Percentiles rank a stretch among this genome's conserved stretches.
These are phyloP conservation scores for Gorsachius magnificus DNA, from an alignment of 2,797 vertebrate genomes.

Conservation along the genomic window DNA sequence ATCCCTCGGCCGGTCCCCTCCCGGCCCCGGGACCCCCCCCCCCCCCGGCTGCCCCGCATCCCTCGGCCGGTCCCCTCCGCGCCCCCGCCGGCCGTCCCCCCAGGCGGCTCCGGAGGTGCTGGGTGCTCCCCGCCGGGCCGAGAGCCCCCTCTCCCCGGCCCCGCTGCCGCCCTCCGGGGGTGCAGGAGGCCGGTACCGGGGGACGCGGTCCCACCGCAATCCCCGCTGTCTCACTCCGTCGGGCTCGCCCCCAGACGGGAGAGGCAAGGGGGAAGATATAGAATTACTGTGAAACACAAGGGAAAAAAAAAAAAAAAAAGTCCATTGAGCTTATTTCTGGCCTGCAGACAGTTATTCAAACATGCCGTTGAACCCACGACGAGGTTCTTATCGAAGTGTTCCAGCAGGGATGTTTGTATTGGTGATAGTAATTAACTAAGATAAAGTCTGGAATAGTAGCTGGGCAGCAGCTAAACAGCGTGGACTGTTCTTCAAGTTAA, in stretches of 20 bases:
- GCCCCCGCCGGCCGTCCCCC: background rate
- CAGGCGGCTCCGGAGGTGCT: no score
- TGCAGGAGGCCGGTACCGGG: background rate
- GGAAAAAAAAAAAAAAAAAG: no score
- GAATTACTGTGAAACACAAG: background rate
- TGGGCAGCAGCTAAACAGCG: background rate
- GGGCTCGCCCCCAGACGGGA: rapidly evolving
- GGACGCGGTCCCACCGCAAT: background rate
- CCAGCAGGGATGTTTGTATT: background rate
- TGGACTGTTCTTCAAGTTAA: background rate
- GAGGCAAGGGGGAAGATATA: background rate
- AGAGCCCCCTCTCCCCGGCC: background rate
- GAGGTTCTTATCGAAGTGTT: background rate
- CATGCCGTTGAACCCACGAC: background rate
- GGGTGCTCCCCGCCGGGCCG: background rate
- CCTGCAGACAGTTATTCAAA: background rate
- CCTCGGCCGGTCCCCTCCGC: background rate
- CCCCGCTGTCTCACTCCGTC: background rate
- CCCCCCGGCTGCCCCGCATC: background rate
- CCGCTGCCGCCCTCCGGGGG: background rate
- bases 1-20: background rate
- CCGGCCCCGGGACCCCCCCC: background rate
- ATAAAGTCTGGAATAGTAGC: background rate
- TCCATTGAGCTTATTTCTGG: background rate
- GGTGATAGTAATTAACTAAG: background rate